Evolutionary conservation across 2,888 invertebrate genomes (phyloP).

Genomic region (Tryphoninae sp.): DNA sequence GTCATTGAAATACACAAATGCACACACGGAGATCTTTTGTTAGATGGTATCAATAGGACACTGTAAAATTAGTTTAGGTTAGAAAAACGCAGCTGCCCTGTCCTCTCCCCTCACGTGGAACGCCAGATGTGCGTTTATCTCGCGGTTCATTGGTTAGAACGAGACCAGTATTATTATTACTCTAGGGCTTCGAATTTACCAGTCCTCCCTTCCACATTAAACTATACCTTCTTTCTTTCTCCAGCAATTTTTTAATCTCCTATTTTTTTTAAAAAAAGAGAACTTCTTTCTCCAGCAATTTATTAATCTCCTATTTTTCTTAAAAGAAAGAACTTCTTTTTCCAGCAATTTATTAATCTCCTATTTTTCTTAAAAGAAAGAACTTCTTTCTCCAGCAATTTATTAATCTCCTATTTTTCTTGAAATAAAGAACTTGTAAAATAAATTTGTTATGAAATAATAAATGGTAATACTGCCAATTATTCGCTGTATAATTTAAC

Average conservation of each 20-base stretch:
- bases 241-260: neutral
- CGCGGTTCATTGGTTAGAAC: conserved; percentile 17
- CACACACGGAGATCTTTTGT: neutral
- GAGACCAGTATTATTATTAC: neutral
- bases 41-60: neutral
- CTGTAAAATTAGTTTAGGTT: neutral
- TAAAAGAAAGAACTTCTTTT: conserved; percentile 13
- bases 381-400: neutral
- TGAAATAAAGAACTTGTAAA: conserved; percentile 13
- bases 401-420: neutral
- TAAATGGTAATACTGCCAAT: too few relatives aligned
- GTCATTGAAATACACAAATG: too few relatives aligned
- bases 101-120: neutral
- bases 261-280: conserved; percentile 4
- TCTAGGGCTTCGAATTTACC: neutral
- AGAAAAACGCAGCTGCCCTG: conserved; percentile 18
- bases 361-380: conserved; percentile 14
- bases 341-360: neutral
- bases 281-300: neutral
- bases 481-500: too few relatives aligned
- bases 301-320: neutral
- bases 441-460: neutral
- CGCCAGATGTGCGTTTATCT: conserved; percentile 28
- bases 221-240: neutral
- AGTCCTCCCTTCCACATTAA: neutral